A percentile compares a stretch with the other conserved stretches of the same genome.
phyloP scores from a whole-genome alignment of 2,113 vertebrate species.

The Petaurus breviceps region DNA sequence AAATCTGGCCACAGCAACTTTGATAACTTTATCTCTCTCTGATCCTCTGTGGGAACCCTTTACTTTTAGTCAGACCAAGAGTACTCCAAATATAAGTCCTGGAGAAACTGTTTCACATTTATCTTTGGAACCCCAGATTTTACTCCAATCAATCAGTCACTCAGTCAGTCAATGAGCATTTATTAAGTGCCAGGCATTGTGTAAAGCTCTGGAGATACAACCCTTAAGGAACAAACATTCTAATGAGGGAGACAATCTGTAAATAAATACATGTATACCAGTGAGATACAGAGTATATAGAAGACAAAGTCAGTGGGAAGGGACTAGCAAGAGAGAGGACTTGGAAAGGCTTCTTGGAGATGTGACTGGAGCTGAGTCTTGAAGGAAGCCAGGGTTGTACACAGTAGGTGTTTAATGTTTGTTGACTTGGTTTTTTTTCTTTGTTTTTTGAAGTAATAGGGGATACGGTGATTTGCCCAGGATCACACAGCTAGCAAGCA shows the following conservation, averaged over 20 bases:
- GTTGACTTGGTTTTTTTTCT: not conserved
- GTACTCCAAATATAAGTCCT: not conserved
- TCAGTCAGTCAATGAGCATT: not conserved
- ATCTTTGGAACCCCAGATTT: not conserved
- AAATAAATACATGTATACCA: not conserved
- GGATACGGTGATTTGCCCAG: not conserved
- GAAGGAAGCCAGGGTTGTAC: not conserved
- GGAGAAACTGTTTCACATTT: not conserved
- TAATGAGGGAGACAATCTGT: not conserved
- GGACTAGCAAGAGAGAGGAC: not conserved
- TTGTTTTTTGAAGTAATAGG: not conserved
- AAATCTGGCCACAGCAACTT: not conserved
- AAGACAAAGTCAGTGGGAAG: not conserved
- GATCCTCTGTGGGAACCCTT: not conserved
- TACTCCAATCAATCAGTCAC: not conserved
- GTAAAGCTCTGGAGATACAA: not conserved
- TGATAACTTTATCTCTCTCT: not conserved
- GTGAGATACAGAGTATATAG: not conserved
- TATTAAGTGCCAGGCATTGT: not conserved
- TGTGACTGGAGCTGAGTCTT: no score
- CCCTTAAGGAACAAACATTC: not conserved
- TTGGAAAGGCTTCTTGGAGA: not conserved
- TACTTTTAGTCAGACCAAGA: not conserved
- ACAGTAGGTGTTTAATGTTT: not conserved
- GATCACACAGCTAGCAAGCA: not conserved